A percentile compares a stretch with the other conserved stretches of the same genome.
These are phyloP conservation scores for Nothocercus julius DNA, from an alignment of 2,113 vertebrate species.

Conservation along the genomic window DNA sequence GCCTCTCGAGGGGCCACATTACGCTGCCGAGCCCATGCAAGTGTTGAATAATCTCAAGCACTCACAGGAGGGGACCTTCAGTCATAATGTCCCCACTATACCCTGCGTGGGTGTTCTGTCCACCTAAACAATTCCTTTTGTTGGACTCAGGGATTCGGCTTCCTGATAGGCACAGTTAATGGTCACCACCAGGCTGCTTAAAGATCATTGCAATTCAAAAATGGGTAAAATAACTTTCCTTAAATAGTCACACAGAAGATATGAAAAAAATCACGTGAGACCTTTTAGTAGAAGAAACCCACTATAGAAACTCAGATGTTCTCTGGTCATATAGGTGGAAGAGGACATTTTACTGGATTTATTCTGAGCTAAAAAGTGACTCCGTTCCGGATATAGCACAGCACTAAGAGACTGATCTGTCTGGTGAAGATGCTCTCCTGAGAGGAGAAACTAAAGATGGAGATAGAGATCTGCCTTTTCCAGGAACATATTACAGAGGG, in stretches of 20 bases:
- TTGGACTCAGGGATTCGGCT: background rate
- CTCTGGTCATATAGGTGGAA: background rate
- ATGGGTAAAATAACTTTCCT: background rate
- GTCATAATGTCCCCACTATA: rapidly evolving
- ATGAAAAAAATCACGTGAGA: background rate
- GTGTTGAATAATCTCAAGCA: rapidly evolving
- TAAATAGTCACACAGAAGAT: background rate
- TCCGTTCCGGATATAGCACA: background rate
- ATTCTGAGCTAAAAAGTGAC: background rate
- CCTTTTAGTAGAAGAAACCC: background rate
- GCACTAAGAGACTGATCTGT: background rate
- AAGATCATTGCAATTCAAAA: background rate
- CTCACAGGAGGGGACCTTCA: background rate
- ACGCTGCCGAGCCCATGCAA: rapidly evolving
- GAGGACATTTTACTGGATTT: background rate
- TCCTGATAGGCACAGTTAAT: background rate
- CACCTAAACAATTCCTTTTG: background rate
- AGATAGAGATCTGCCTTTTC: background rate
- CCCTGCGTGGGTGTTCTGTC: rapidly evolving
- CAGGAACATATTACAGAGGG: background rate
- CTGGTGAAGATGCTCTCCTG: background rate
- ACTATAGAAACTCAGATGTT: background rate
- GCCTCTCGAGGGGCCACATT: background rate
- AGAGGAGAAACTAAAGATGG: background rate
- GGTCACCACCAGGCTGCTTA: background rate